Conservation (phyloP, 2,888 invertebrate genomes). For the Ormyrus labotus region DNA sequence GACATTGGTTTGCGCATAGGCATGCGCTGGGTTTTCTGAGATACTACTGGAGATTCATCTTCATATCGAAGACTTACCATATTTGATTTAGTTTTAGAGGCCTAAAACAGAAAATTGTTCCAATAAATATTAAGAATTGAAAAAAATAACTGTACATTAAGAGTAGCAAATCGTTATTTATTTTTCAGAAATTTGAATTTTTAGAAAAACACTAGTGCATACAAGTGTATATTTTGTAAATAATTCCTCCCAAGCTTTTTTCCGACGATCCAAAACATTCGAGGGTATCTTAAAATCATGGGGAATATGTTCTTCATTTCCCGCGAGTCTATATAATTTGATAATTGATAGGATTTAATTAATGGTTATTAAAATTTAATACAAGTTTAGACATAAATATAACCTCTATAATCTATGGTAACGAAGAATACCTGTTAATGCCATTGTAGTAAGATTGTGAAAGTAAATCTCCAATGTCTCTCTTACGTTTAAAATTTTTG, state of each 20-base stretch:
- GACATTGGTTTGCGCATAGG: constrained; percentile 61
- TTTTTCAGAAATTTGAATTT: neutral
- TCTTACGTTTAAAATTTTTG: constrained; percentile 1
- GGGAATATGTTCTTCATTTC: neutral
- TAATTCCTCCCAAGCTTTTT: constrained; percentile 62
- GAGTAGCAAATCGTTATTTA: neutral
- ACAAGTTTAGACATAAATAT: neutral
- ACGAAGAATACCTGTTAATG: constrained; percentile 26
- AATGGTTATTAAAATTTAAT: neutral
- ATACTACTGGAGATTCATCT: neutral
- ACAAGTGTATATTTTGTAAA: constrained; percentile 65
- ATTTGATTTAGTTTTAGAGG: constrained; percentile 20
- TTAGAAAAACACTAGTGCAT: neutral
- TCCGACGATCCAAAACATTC: constrained; percentile 56
- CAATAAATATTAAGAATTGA: neutral
- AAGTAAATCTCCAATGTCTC: neutral
- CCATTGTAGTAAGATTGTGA: constrained; percentile 23
- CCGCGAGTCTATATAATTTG: constrained; percentile 5
- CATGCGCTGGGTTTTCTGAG: constrained; percentile 25
- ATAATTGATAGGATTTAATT: neutral
- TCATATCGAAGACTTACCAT: neutral
- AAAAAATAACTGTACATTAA: neutral
- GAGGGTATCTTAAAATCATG: constrained; percentile 49
- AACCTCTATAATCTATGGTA: neutral
- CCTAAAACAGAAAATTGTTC: constrained; percentile 1